Conservation (phyloP, 2,113 vertebrate species). For the Chauna torquata region DNA sequence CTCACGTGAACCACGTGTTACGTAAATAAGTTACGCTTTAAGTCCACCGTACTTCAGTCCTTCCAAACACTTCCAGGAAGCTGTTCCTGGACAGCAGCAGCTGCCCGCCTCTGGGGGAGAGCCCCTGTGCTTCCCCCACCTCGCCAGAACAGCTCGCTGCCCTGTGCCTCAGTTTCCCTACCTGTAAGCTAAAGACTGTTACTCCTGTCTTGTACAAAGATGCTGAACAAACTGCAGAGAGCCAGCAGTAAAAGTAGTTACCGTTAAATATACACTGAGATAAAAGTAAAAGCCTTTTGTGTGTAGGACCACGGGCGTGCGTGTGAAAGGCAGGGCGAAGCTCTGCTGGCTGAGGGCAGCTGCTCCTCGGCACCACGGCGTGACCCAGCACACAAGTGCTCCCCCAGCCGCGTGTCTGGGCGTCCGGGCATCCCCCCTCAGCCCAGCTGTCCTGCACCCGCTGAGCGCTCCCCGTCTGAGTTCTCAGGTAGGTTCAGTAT, state of each 20-base stretch:
- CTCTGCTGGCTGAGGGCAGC: not conserved
- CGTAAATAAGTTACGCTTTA: not conserved
- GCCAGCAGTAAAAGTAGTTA: not conserved
- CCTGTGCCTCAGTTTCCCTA: not conserved
- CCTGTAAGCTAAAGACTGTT: not conserved
- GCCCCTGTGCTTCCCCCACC: not conserved
- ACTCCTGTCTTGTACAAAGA: not conserved
- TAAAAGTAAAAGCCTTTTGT: not conserved
- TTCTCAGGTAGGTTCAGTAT: slow-evolving; percentile 72
- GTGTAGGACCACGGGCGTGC: fast-evolving
- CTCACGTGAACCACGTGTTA: not conserved
- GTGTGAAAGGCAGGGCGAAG: not conserved
- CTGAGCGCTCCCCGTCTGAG: slow-evolving; percentile 74
- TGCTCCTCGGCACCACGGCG: not conserved
- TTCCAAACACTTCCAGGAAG: not conserved
- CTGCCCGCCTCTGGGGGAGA: no score
- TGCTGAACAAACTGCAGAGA: not conserved
- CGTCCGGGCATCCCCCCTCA: not conserved
- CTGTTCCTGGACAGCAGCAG: not conserved
- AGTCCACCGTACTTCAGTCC: not conserved
- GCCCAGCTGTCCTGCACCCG: slow-evolving; percentile 63
- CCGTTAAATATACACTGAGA: fast-evolving
- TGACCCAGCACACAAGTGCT: not conserved
- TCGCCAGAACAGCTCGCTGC: not conserved
- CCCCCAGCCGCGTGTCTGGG: not conserved